These are phyloP conservation scores for Ricordea florida DNA, from an alignment of 92 coral and sea anemone species.

Conservation along the genomic window DNA sequence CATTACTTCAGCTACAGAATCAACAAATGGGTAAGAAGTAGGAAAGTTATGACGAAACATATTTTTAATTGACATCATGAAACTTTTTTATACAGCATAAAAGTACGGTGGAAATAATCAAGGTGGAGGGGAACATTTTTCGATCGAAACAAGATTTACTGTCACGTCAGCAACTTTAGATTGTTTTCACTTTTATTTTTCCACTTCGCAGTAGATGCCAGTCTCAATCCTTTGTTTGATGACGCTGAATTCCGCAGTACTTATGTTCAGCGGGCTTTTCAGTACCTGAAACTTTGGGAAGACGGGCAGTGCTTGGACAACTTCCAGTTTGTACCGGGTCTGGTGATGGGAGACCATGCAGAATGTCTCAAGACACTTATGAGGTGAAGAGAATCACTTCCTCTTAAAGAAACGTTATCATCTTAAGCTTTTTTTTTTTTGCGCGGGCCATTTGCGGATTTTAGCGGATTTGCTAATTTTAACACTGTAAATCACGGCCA, in stretches of 20 bases:
- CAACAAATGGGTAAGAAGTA: conserved; percentile 18
- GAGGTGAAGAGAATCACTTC: conserved; percentile 43
- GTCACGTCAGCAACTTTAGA: background rate
- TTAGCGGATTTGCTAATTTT: too few relatives aligned
- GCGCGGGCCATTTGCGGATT: too few relatives aligned
- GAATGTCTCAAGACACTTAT: conserved; percentile 74
- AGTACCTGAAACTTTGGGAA: conserved; percentile 69
- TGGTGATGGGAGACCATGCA: conserved; percentile 69
- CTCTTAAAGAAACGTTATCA: background rate
- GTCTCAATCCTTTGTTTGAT: conserved; percentile 68
- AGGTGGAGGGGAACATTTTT: background rate
- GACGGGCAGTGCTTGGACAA: conserved; percentile 57
- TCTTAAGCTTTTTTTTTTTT: background rate
- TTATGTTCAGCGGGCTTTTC: conserved; percentile 81
- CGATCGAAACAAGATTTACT: background rate
- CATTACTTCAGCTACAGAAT: conserved; percentile 35
- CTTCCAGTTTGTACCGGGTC: conserved; percentile 50
- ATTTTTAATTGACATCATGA: too few relatives aligned
- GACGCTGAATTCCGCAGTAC: conserved; percentile 63
- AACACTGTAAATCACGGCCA: too few relatives aligned
- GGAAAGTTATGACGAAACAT: too few relatives aligned
- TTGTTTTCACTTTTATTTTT: background rate
- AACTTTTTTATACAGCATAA: too few relatives aligned
- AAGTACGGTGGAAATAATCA: background rate
- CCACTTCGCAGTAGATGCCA: background rate